phyloP scores from a whole-genome alignment of 2,797 vertebrate genomes.

The Echeneis naucrates region DNA sequence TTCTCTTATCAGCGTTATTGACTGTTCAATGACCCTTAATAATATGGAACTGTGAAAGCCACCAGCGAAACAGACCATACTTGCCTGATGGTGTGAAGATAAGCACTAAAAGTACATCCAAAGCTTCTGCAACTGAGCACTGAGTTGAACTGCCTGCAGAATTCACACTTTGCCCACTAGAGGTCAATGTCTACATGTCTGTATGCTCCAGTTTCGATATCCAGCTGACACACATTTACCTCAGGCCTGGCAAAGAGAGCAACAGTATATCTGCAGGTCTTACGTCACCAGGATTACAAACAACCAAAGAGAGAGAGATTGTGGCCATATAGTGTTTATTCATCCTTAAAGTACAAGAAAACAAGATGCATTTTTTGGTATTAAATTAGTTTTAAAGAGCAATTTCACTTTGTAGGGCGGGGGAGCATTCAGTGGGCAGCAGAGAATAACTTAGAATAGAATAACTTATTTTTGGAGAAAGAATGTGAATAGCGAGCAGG shows the following conservation, averaged over 20 bases:
- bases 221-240: background rate
- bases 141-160: background rate
- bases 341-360: background rate
- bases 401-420: background rate
- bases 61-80: background rate
- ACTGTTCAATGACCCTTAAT: background rate
- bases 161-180: slow-evolving; percentile 59
- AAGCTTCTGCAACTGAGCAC: background rate
- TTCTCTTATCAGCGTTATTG: background rate
- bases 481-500: background rate
- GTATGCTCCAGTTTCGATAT: background rate
- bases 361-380: background rate
- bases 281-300: slow-evolving; percentile 27
- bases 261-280: slow-evolving; percentile 12
- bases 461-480: background rate
- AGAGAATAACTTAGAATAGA: slow-evolving; percentile 2
- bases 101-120: background rate
- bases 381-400: background rate
- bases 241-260: background rate
- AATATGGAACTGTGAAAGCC: background rate
- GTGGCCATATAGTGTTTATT: background rate
- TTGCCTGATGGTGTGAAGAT: background rate
- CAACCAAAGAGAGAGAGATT: slow-evolving; percentile 9
- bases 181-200: slow-evolving; percentile 48
- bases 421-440: background rate